A percentile compares a stretch with the other conserved stretches of the same genome.
These are phyloP conservation scores for Crenichthys baileyi DNA, from an alignment of 2,797 vertebrate genomes.

Conservation along the genomic window DNA sequence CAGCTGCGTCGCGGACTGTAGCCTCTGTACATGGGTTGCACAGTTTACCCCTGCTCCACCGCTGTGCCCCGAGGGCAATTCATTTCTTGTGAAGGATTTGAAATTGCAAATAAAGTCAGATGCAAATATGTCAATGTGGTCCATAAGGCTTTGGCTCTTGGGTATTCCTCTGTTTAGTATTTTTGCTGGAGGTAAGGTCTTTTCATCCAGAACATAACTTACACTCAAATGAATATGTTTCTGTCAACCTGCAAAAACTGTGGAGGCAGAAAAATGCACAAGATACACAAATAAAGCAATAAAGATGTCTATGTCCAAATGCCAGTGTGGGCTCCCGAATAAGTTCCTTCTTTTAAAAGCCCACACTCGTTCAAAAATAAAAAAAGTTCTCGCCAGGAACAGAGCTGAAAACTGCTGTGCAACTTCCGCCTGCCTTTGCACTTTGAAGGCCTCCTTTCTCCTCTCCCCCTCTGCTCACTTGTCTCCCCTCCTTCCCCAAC, in stretches of 20 bases:
- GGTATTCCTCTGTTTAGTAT: background rate
- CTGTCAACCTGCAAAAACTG: conserved; percentile 28
- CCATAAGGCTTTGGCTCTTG: background rate
- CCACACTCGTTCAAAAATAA: conserved; percentile 11
- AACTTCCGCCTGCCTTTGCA: conserved; percentile 59
- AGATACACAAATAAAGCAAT: conserved; percentile 30
- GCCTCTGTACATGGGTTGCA: too few relatives aligned
- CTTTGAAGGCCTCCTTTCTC: conserved; percentile 13
- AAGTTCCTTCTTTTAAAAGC: conserved; percentile 34
- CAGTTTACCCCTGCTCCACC: too few relatives aligned
- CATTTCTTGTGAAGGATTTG: background rate
- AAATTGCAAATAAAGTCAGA: background rate
- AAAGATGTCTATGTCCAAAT: conserved; percentile 33
- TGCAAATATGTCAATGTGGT: background rate
- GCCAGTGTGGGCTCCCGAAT: conserved; percentile 26
- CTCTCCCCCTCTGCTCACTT: conserved; percentile 13
- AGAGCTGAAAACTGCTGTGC: conserved; percentile 67
- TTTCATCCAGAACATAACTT: conserved; percentile 23
- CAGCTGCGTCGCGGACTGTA: too few relatives aligned
- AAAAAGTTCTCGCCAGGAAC: conserved; percentile 23
- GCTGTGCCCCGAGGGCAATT: background rate
- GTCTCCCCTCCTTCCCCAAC: conserved; percentile 30
- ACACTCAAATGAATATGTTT: conserved; percentile 10
- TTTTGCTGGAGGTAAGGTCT: conserved; percentile 4
- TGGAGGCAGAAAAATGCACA: conserved; percentile 34